These are phyloP conservation scores for Pteropus rufus DNA, from an alignment of 2,797 vertebrate genomes.

Conservation along the genomic window DNA sequence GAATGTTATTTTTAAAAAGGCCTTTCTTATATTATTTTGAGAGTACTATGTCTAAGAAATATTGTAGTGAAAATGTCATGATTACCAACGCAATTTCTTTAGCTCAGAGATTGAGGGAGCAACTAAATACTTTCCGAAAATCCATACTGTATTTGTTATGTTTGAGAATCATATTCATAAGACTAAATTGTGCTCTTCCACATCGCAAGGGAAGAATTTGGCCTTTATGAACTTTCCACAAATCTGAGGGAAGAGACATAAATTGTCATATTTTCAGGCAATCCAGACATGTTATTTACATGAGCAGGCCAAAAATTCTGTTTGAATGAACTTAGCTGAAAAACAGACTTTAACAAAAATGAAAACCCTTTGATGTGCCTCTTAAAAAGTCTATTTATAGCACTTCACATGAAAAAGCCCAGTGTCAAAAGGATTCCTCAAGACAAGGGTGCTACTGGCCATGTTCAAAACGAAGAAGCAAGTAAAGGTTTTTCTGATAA, in stretches of 20 bases:
- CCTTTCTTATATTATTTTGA: constrained; percentile 37
- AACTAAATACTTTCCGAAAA: constrained; percentile 36
- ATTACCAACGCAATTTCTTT: constrained; percentile 26
- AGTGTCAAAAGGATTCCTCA: constrained; percentile 24
- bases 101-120: constrained; percentile 20
- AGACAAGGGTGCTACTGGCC: not conserved
- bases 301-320: constrained; percentile 41
- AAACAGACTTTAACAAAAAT: constrained; percentile 54
- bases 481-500: not conserved
- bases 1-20: not conserved
- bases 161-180: constrained; percentile 38
- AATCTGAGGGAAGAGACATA: constrained; percentile 47
- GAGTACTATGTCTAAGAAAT: not conserved
- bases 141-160: not conserved
- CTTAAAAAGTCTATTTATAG: constrained; percentile 26
- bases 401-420: constrained; percentile 39
- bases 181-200: not conserved
- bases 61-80: not conserved
- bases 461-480: not conserved
- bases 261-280: constrained; percentile 51
- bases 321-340: constrained; percentile 52
- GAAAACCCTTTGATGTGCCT: constrained; percentile 58
- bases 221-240: constrained; percentile 48
- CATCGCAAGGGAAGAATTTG: not conserved
- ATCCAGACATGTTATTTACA: constrained; percentile 37